Conservation (phyloP, 1,140 invertebrate genomes). For the Platyura marginata region DNA sequence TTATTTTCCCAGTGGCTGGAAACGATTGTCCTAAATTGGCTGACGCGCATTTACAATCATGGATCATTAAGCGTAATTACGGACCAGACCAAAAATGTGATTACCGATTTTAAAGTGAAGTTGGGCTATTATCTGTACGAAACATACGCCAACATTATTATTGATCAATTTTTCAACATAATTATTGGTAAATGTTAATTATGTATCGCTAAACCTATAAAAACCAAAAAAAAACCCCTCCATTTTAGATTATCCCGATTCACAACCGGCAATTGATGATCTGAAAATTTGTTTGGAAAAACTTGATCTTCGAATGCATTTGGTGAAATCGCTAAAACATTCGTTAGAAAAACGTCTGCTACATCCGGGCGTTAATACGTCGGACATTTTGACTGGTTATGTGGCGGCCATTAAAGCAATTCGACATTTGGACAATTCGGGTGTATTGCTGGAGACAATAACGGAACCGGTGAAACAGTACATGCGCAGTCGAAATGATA, state of each 20-base stretch:
- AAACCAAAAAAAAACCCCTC: background rate
- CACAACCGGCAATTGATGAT: constrained; percentile 81
- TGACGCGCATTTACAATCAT: constrained; percentile 54
- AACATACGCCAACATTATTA: constrained; percentile 70
- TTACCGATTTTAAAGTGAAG: constrained; percentile 53
- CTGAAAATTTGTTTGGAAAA: constrained; percentile 68
- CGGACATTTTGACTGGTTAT: constrained; percentile 92
- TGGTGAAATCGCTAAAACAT: constrained; percentile 59
- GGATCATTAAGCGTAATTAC: constrained; percentile 31
- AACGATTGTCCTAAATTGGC: constrained; percentile 62
- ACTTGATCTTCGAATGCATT: constrained; percentile 58
- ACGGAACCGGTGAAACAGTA: constrained; percentile 86
- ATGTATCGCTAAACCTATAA: background rate
- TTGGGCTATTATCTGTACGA: constrained; percentile 75
- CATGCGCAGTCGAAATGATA: constrained; percentile 73
- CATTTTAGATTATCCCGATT: constrained; percentile 75
- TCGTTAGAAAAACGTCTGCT: constrained; percentile 67
- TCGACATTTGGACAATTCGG: constrained; percentile 77
- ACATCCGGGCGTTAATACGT: constrained; percentile 91
- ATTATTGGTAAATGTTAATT: constrained; percentile 50
- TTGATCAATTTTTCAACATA: constrained; percentile 87
- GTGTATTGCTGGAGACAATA: constrained; percentile 84
- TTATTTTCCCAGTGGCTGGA: constrained; percentile 50
- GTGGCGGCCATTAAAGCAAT: constrained; percentile 86
- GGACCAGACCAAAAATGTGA: constrained; percentile 30